Conservation (phyloP, 2,797 vertebrate genomes). For the Lophotriccus pileatus region DNA sequence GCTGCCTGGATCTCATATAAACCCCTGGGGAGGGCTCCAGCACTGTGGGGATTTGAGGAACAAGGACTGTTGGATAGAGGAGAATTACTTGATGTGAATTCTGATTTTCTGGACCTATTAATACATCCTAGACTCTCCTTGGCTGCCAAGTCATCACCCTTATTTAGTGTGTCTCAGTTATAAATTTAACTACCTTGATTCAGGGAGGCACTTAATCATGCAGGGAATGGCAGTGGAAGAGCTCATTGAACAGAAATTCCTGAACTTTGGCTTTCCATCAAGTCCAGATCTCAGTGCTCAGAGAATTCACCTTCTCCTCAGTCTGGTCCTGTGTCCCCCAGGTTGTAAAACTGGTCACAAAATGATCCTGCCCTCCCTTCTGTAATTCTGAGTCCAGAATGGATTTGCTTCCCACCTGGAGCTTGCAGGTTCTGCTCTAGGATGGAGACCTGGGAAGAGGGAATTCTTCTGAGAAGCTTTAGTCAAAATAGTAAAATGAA, state of each 20-base stretch:
- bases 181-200: background rate
- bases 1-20: background rate
- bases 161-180: background rate
- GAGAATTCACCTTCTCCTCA: fast-evolving
- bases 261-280: fast-evolving
- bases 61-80: background rate
- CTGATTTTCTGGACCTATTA: background rate
- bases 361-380: background rate
- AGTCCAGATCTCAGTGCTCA: fast-evolving
- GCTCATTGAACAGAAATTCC: background rate
- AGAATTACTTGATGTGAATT: background rate
- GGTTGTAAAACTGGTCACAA: background rate
- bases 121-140: fast-evolving
- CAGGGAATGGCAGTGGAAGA: background rate
- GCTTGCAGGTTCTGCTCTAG: background rate
- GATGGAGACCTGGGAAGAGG: background rate
- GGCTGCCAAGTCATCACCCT: background rate
- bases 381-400: no score
- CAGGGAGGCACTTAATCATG: background rate
- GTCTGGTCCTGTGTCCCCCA: background rate
- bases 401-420: background rate
- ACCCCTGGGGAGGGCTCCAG: background rate
- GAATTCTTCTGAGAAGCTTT: background rate
- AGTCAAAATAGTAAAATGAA: background rate
- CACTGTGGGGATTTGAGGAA: background rate